Percentiles rank a stretch among this genome's conserved stretches.
Conservation (phyloP, 2,888 invertebrate genomes). For the Troides aeacus region DNA sequence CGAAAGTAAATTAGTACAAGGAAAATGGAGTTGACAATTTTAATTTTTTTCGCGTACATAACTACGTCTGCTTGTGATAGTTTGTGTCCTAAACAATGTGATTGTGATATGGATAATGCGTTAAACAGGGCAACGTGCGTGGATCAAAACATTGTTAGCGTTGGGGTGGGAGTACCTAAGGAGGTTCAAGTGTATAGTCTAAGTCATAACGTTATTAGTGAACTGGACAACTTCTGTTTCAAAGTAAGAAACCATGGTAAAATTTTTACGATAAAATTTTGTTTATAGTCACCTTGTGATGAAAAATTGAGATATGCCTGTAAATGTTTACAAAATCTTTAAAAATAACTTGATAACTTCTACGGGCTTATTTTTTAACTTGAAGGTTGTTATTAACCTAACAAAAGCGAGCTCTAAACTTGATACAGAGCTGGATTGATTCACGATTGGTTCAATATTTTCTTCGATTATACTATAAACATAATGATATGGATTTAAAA, state of each 20-base stretch:
- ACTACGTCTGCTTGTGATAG: conserved; percentile 36
- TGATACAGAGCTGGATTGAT: too few relatives aligned
- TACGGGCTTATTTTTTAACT: not conserved
- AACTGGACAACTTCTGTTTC: conserved; percentile 81
- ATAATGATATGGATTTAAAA: too few relatives aligned
- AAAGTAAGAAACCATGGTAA: conserved; percentile 62
- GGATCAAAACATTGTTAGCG: conserved; percentile 79
- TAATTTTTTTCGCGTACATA: conserved; percentile 41
- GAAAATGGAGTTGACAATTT: conserved; percentile 55
- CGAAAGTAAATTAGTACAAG: conserved; percentile 34
- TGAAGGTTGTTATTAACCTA: too few relatives aligned
- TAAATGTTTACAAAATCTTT: too few relatives aligned
- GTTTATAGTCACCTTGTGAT: not conserved
- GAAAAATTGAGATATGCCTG: not conserved
- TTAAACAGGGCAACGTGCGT: conserved; percentile 76
- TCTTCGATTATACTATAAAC: too few relatives aligned
- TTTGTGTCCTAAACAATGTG: conserved; percentile 77
- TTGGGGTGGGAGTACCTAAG: conserved; percentile 80
- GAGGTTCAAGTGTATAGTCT: conserved; percentile 81
- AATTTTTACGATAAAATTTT: too few relatives aligned
- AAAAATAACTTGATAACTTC: too few relatives aligned
- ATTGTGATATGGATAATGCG: conserved; percentile 74
- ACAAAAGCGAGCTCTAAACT: not conserved
- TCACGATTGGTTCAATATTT: too few relatives aligned
- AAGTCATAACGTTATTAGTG: conserved; percentile 81